Evolutionary conservation across 2,888 invertebrate genomes (phyloP).

Genomic region (Aphrophora alni): DNA sequence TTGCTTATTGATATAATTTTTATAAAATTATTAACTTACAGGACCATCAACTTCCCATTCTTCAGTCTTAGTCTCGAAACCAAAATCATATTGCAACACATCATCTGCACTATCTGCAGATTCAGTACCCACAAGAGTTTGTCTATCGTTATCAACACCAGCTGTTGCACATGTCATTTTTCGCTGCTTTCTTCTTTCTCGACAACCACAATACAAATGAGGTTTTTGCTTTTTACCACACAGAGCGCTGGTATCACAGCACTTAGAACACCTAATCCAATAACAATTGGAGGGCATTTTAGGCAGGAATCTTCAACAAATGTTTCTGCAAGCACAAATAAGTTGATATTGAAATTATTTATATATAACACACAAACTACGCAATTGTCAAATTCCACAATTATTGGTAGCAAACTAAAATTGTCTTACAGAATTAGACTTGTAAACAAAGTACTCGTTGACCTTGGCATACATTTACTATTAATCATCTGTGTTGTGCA

Average conservation of each 20-base stretch:
- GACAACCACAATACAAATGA: background rate
- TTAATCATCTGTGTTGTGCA: too few relatives aligned
- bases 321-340: too few relatives aligned
- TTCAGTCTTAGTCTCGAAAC: background rate
- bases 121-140: background rate
- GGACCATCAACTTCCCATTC: background rate
- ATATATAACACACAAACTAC: too few relatives aligned
- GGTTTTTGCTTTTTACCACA: background rate
- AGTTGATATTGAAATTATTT: too few relatives aligned
- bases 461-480: too few relatives aligned
- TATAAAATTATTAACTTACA: too few relatives aligned
- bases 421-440: too few relatives aligned
- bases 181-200: background rate
- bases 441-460: too few relatives aligned
- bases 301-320: background rate
- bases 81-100: background rate
- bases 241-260: background rate
- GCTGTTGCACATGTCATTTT: background rate
- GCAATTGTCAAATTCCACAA: too few relatives aligned
- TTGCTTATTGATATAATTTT: too few relatives aligned
- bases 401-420: too few relatives aligned
- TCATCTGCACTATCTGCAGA: background rate
- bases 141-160: background rate
- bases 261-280: background rate
- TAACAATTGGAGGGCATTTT: background rate